Percentiles rank a stretch among this genome's conserved stretches.
Conservation (phyloP, 2,113 vertebrate species). For the Paradisaea rubra region DNA sequence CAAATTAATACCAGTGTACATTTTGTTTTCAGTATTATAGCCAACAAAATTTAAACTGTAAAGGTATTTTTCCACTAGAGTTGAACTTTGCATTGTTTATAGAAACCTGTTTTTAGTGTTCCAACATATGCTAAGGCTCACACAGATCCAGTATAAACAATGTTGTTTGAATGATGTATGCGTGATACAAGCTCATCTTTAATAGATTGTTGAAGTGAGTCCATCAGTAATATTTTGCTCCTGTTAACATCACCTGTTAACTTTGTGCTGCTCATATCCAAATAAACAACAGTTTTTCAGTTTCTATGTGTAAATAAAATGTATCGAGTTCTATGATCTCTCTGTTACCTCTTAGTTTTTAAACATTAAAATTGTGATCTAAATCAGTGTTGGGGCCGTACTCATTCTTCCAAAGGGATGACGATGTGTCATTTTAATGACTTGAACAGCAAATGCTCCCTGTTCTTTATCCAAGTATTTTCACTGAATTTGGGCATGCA, state of each 20-base stretch:
- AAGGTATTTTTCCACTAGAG: slow-evolving; percentile 45
- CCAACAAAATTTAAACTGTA: slow-evolving; percentile 35
- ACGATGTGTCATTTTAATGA: neutral
- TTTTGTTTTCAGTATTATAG: slow-evolving; percentile 50
- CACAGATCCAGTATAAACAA: slow-evolving; percentile 18
- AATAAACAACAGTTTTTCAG: slow-evolving; percentile 39
- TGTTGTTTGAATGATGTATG: slow-evolving; percentile 36
- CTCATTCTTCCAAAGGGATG: slow-evolving; percentile 5
- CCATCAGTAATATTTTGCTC: slow-evolving; percentile 26
- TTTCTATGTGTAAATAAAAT: slow-evolving; percentile 67
- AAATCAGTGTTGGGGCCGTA: neutral
- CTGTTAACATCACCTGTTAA: slow-evolving; percentile 38
- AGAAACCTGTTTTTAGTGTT: slow-evolving; percentile 38
- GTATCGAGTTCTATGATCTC: slow-evolving; percentile 58
- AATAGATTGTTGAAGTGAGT: slow-evolving; percentile 57
- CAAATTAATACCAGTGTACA: slow-evolving; percentile 27
- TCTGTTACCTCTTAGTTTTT: slow-evolving; percentile 69
- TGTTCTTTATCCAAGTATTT: neutral
- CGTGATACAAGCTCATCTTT: slow-evolving; percentile 35
- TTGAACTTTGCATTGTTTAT: slow-evolving; percentile 56
- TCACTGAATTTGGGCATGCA: neutral
- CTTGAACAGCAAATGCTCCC: neutral
- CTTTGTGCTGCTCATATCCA: slow-evolving; percentile 64
- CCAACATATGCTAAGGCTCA: slow-evolving; percentile 45
- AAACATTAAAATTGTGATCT: slow-evolving; percentile 69